phyloP scores from a whole-genome alignment of 2,888 invertebrate species.

The Drosophila neutralis region DNA sequence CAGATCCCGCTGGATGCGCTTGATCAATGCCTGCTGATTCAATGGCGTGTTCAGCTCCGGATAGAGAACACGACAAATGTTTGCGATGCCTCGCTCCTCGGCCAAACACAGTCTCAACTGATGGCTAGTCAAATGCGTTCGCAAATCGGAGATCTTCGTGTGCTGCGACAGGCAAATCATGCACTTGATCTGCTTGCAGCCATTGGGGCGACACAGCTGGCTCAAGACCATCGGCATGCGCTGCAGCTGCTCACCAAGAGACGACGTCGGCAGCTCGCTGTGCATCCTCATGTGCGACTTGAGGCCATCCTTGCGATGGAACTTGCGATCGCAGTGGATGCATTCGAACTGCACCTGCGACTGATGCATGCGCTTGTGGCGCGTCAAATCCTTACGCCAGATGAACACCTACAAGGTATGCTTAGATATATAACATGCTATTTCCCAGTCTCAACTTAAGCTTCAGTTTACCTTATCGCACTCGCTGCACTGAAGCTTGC shows the following conservation, averaged over 20 bases:
- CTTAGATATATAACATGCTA: background rate
- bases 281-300: slow-evolving; percentile 87
- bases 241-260: slow-evolving; percentile 1
- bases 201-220: slow-evolving; percentile 80
- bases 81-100: slow-evolving; percentile 38
- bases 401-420: slow-evolving; percentile 84
- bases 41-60: slow-evolving; percentile 62
- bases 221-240: slow-evolving; percentile 39
- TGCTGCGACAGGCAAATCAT: slow-evolving; percentile 83
- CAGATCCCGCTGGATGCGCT: slow-evolving; percentile 71
- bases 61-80: slow-evolving; percentile 69
- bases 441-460: background rate
- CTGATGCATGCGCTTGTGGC: slow-evolving; percentile 88
- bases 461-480: slow-evolving; percentile 86
- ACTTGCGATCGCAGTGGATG: slow-evolving; percentile 86
- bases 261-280: slow-evolving; percentile 74
- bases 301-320: slow-evolving; percentile 87
- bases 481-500: slow-evolving; percentile 86
- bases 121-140: slow-evolving; percentile 78
- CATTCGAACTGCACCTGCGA: slow-evolving; percentile 86
- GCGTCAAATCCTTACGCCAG: slow-evolving; percentile 88
- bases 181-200: slow-evolving; percentile 82
- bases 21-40: slow-evolving; percentile 47
- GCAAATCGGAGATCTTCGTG: slow-evolving; percentile 78
- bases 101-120: slow-evolving; percentile 61